Evolutionary conservation across 2,797 vertebrate species (phyloP).

Genomic region (Neolamprologus multifasciatus): DNA sequence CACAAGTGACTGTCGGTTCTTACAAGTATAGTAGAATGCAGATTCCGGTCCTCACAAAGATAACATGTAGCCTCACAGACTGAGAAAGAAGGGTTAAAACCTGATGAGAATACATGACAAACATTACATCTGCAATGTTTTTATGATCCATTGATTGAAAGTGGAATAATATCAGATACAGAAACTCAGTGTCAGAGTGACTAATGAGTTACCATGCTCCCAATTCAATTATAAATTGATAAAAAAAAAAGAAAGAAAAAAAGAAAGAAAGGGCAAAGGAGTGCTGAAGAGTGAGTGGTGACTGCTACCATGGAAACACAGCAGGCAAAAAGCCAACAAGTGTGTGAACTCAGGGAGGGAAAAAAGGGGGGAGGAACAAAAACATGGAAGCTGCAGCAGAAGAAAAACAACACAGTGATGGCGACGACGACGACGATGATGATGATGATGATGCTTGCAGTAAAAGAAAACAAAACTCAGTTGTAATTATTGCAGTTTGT

Average conservation of each 20-base stretch:
- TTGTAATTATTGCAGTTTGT: not conserved
- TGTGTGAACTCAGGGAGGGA: not conserved
- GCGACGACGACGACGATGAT: fast-evolving
- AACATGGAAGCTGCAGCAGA: not conserved
- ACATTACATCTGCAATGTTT: not conserved
- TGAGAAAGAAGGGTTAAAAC: not conserved
- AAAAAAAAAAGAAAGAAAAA: not conserved
- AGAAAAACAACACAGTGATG: not conserved
- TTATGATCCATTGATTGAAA: not conserved
- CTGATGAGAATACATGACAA: not conserved
- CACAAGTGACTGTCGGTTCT: not conserved
- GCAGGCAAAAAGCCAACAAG: constrained; percentile 18
- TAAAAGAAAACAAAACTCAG: not conserved
- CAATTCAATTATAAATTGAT: constrained; percentile 25
- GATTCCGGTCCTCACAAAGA: not conserved
- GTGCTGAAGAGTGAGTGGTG: not conserved
- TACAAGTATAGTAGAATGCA: not conserved
- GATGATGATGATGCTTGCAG: not conserved
- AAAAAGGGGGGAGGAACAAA: not conserved
- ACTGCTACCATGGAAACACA: constrained; percentile 52
- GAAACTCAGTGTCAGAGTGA: not conserved
- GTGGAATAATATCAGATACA: not conserved
- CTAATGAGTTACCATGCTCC: constrained; percentile 52
- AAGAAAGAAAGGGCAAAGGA: not conserved
- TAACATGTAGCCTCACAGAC: not conserved